Conservation (phyloP, 2,888 invertebrate species). For the Mythimna impura region DNA sequence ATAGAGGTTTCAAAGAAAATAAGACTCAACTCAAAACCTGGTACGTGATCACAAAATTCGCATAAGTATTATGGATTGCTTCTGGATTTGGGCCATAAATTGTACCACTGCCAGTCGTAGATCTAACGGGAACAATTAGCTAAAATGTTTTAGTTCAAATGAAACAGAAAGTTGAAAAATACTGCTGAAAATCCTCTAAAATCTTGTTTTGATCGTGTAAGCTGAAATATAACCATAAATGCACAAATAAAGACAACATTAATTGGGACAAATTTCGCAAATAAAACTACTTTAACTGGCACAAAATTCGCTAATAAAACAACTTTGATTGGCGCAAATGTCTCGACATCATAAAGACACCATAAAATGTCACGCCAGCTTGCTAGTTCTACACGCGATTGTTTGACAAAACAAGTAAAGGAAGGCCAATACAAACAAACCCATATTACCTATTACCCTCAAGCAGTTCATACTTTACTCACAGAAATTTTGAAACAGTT, state of each 20-base stretch:
- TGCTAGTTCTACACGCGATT: neutral
- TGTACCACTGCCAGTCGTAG: slow-evolving; percentile 40
- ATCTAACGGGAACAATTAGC: slow-evolving; percentile 49
- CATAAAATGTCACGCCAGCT: slow-evolving; percentile 3
- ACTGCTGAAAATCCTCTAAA: neutral
- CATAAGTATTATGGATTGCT: slow-evolving; percentile 33
- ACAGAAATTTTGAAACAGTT: neutral
- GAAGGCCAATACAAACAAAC: neutral
- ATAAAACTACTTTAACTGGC: neutral
- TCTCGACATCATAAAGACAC: slow-evolving; percentile 17
- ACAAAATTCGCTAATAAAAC: slow-evolving; percentile 9
- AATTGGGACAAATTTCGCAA: neutral
- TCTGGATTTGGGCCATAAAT: slow-evolving; percentile 39
- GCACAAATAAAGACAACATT: neutral
- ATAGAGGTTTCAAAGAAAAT: neutral
- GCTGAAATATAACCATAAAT: slow-evolving; percentile 2
- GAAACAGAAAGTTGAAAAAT: slow-evolving; percentile 26
- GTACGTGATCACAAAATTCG: slow-evolving; percentile 8
- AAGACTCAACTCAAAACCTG: neutral
- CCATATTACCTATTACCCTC: neutral
- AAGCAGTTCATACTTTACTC: slow-evolving; percentile 2
- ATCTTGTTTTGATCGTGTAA: neutral
- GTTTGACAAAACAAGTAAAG: neutral
- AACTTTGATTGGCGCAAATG: neutral
- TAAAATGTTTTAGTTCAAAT: slow-evolving; percentile 44